Conservation (phyloP, 2,113 vertebrate species). For the Oncorhynchus nerka region DNA sequence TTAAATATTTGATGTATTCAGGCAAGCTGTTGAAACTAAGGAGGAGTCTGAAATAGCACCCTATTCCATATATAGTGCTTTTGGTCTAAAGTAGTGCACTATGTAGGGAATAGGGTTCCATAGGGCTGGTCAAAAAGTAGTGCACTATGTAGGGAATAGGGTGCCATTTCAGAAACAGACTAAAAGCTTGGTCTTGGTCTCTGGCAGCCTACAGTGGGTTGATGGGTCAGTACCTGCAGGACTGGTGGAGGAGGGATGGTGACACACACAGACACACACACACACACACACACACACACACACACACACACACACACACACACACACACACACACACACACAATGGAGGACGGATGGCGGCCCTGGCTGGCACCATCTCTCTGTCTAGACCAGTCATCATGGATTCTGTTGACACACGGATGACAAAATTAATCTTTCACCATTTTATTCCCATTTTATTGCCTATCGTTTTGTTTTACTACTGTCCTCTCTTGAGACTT, state of each 20-base stretch:
- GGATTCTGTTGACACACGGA: conserved; percentile 14
- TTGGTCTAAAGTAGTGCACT: no score
- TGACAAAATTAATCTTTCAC: neutral
- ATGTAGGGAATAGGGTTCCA: no score
- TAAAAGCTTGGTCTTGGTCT: neutral
- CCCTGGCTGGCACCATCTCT: no score
- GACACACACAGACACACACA: neutral
- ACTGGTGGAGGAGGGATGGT: neutral
- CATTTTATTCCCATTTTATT: neutral
- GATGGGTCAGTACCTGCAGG: neutral
- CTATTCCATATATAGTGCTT: no score
- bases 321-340: no score
- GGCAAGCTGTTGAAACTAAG: neutral
- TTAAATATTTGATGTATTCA: conserved; percentile 1
- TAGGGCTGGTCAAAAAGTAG: no score
- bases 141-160: no score
- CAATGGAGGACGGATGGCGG: no score
- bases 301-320: no score
- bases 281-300: no score
- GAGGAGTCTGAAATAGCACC: no score
- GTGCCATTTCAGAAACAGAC: no score
- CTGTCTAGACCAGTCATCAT: conserved; percentile 3
- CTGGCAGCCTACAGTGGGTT: neutral
- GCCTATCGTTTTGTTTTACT: neutral
- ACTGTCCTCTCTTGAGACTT: neutral